Percentiles rank a stretch among this genome's conserved stretches.
phyloP scores from a whole-genome alignment of 1,140 invertebrate species.

The Cyphomyrmex costatus region DNA sequence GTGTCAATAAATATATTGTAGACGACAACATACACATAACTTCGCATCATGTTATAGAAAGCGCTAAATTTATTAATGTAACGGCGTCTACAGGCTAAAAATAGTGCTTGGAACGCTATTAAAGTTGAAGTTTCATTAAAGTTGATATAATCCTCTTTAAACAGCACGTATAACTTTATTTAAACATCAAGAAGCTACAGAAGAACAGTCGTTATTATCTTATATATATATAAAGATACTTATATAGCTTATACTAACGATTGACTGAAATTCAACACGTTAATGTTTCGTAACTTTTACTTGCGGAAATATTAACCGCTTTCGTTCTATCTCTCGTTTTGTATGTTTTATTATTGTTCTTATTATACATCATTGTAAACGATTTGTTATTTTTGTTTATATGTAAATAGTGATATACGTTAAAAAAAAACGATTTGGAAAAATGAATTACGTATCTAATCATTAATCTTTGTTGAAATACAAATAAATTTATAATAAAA shows the following conservation, averaged over 20 bases:
- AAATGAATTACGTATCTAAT: slow-evolving; percentile 7
- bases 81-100: slow-evolving; percentile 17
- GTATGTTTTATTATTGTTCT: slow-evolving; percentile 8
- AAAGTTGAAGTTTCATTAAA: slow-evolving; percentile 49
- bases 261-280: slow-evolving; percentile 59
- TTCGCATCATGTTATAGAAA: slow-evolving; percentile 24
- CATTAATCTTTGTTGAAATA: slow-evolving; percentile 23
- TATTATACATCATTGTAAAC: not conserved
- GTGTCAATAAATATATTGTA: slow-evolving; percentile 41
- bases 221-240: slow-evolving; percentile 50
- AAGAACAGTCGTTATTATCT: slow-evolving; percentile 66
- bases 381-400: not conserved
- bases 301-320: slow-evolving; percentile 10
- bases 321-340: not conserved
- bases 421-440: slow-evolving; percentile 5
- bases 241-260: slow-evolving; percentile 58
- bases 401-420: not conserved
- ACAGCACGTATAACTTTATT: slow-evolving; percentile 77
- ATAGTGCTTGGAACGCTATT: slow-evolving; percentile 42
- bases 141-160: slow-evolving; percentile 58
- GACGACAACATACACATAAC: slow-evolving; percentile 33
- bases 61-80: slow-evolving; percentile 44
- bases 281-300: slow-evolving; percentile 28
- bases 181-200: slow-evolving; percentile 79
- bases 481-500: not conserved